Base-by-base conservation (phyloP, 2,888 invertebrate species). In the Chrysomela aeneicollis region DNA sequence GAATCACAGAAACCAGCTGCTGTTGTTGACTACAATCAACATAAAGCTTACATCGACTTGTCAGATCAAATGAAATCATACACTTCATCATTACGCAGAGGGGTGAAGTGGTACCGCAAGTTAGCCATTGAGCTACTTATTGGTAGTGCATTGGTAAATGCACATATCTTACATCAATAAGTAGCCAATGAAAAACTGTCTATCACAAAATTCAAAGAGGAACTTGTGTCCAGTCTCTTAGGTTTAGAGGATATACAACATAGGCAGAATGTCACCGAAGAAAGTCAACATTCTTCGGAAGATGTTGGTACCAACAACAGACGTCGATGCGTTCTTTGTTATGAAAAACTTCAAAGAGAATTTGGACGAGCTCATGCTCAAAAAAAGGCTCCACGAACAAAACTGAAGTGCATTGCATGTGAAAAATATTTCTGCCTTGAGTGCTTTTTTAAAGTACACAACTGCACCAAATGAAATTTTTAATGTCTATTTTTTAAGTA, bases 31-130 rank as follows among this genome's bases (percentile, higher is more conserved):
- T 76, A 79, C 58, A 77, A 76, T 70, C 68, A 65, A 55, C 52
- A 59, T 51, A 76, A 77, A 67, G 32, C 69, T 12, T 74, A 69
- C 59, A 74, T 79, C 42, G 73, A 78, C 63, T 26, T 74, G 19
- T 76, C 74, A 3, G 73, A 79, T 53, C 78, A 77, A 66, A 71
- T 73, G 60, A 71, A 73, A 47, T 47, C 72, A 19, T 71, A 73
- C 52, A 61, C 64, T 47, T 69, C 73, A 37, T 69, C 74, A 50
- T 66, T 76, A 22, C 61, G 74, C 47, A 73, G 69, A 66, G 71
- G 72, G 32, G 59, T 75, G 6, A 74, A 75, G 62, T 77, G 77
- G 77, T 74, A 76, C 52, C 53, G 70, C 19, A 76, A 77, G 59
- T 30, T 77, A 30, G 73, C 71, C 19, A 67, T 77, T 46, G 76